These are phyloP conservation scores for Azorinus chamasolen DNA, from an alignment of 2,888 invertebrate species.

Conservation along the genomic window DNA sequence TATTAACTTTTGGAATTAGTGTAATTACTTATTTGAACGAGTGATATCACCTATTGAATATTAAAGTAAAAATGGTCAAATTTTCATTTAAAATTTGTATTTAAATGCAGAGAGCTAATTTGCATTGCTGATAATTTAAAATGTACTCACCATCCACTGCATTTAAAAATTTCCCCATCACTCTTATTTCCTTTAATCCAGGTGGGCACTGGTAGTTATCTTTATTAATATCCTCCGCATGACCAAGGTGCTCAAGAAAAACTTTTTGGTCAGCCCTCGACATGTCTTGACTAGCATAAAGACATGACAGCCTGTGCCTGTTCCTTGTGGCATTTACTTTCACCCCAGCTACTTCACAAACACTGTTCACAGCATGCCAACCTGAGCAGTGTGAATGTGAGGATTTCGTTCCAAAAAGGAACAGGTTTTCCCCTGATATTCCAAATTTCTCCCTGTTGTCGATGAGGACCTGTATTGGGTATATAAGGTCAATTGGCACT, in stretches of 20 bases:
- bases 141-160: constrained; percentile 25
- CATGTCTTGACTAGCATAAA: constrained; percentile 61
- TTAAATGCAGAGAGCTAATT: no score
- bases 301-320: constrained; percentile 54
- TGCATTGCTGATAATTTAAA: no score
- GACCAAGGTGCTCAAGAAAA: constrained; percentile 57
- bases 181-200: constrained; percentile 41
- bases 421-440: constrained; percentile 31
- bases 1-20: no score
- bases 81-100: no score
- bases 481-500: constrained; percentile 50
- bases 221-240: constrained; percentile 50
- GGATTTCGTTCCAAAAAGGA: constrained; percentile 56
- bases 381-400: constrained; percentile 43
- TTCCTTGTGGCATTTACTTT: constrained; percentile 44
- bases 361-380: constrained; percentile 53
- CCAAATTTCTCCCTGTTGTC: constrained; percentile 37
- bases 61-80: no score
- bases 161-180: constrained; percentile 55
- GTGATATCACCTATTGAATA: no score
- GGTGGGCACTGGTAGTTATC: constrained; percentile 65
- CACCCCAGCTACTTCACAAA: constrained; percentile 38
- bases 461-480: constrained; percentile 31
- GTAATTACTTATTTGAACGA: no score
- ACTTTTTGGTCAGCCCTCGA: constrained; percentile 26